These are phyloP conservation scores for Murina feae DNA, from an alignment of 2,113 vertebrate species.

Conservation along the genomic window DNA sequence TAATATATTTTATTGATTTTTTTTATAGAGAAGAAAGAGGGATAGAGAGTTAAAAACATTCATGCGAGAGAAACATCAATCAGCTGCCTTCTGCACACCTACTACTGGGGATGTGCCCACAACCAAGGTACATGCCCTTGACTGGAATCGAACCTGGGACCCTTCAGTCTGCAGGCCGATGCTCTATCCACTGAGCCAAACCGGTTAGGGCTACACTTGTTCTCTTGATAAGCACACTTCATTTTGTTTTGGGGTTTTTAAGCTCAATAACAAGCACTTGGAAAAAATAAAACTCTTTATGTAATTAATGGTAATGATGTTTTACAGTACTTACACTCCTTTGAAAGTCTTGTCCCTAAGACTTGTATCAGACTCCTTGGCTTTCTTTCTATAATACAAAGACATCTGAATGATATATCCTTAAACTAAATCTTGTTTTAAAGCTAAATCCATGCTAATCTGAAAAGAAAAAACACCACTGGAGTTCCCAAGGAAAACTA, in stretches of 20 bases:
- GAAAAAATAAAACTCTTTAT: neutral
- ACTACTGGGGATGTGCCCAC: no score
- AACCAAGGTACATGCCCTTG: no score
- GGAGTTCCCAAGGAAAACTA: conserved; percentile 9
- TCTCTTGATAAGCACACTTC: neutral
- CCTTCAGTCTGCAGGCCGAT: no score
- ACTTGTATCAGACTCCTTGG: neutral
- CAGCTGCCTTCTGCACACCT: no score
- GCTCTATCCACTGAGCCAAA: no score
- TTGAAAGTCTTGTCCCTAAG: conserved; percentile 3
- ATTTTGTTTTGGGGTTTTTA: conserved; percentile 21
- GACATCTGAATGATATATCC: neutral
- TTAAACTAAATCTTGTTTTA: conserved; percentile 3
- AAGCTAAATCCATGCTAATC: conserved; percentile 41
- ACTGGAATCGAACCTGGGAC: no score
- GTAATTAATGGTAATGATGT: conserved; percentile 1
- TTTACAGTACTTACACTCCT: neutral
- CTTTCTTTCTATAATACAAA: conserved; percentile 4
- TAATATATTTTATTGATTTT: no score
- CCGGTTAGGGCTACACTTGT: neutral
- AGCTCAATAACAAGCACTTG: neutral
- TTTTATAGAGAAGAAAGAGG: no score
- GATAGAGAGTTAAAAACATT: no score
- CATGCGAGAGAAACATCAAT: no score
- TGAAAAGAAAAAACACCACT: conserved; percentile 1